Evolutionary conservation across 2,888 invertebrate genomes (phyloP).

Genomic region (Meandrusa payeni): DNA sequence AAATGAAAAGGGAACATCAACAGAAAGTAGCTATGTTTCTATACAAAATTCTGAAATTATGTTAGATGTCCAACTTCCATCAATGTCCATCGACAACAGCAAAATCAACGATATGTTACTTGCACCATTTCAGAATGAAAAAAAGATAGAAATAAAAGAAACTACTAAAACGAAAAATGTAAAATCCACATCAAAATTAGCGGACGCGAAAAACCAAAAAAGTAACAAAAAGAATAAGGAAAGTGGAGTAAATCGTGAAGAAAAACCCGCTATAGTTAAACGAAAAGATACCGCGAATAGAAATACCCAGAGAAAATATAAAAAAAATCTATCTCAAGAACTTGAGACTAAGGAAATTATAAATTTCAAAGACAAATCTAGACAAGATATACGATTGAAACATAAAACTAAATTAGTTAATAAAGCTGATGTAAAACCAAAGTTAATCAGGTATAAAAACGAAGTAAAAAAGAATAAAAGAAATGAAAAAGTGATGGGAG

Average conservation of each 20-base stretch:
- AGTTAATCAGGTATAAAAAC: background rate
- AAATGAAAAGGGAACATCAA: constrained; percentile 39
- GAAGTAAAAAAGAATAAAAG: background rate
- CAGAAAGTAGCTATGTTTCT: constrained; percentile 12
- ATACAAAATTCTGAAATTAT: constrained; percentile 19
- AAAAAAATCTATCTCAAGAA: background rate
- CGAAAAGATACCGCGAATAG: background rate
- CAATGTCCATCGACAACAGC: constrained; percentile 5
- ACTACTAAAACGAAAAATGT: constrained; percentile 1
- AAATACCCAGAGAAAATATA: constrained; percentile 1
- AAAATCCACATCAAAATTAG: constrained; percentile 1
- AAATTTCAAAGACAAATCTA: background rate
- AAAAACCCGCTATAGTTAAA: constrained; percentile 8
- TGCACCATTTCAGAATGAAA: constrained; percentile 18
- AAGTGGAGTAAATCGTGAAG: background rate
- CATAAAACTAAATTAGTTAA: background rate
- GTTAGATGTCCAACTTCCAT: constrained; percentile 9
- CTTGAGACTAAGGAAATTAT: background rate
- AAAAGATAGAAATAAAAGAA: constrained; percentile 9
- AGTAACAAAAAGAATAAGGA: background rate
- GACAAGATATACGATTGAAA: background rate
- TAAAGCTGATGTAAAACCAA: background rate
- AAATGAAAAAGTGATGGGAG: no score
- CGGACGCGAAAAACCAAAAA: background rate
- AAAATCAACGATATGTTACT: constrained; percentile 8